Evolutionary conservation across 2,888 invertebrate species (phyloP), one percentile per base, ranked within the genome.

Genomic region (Cataglyphis albicans): DNA sequence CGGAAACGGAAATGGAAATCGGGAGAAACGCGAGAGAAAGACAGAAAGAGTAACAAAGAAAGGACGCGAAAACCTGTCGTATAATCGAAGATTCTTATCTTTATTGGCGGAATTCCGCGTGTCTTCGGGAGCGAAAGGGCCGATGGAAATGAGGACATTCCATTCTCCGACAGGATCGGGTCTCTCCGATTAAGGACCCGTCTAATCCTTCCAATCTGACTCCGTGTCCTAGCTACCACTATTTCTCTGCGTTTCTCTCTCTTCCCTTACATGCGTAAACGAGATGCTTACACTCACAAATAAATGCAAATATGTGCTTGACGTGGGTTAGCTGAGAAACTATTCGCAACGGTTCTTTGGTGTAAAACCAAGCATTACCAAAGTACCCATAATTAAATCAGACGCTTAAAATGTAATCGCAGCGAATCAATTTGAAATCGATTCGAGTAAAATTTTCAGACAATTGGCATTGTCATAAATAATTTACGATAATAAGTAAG

Each of bases 131-230:
- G 89, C 85, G 89, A 87, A 88, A 92, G 87, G 89, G 85, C 86
- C 84, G 84, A 86, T 87, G 90, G 90, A 91, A 92, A 92, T 91
- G 92, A 92, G 92, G 92, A 93, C 92, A 93, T 93, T 93, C 93
- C 93, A 88, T 89, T 89, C 87, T 85, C 87, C 84, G 81, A 83
- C 82, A 84, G 90, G 92, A 93, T 92, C 91, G 90, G 90, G 90
- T 90, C 91, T 89, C 85, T 87, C 89, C 91, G 92, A 92, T 93
- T 92, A 92, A 92, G 90, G 90, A 91, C 90, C 90, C 90, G 89
- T 90, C 87, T 91, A 91, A 91, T 91, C 91, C 91, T 91, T 90
- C 89, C 89, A 91, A 84, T 85, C 83, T 87, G 87, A 90, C 87
- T 81, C 82, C 82, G 82, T 81, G 82, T 85, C 83, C 84, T 59